phyloP scores from a whole-genome alignment of 2,888 invertebrate genomes.

The Myopa tessellatipennis region DNA sequence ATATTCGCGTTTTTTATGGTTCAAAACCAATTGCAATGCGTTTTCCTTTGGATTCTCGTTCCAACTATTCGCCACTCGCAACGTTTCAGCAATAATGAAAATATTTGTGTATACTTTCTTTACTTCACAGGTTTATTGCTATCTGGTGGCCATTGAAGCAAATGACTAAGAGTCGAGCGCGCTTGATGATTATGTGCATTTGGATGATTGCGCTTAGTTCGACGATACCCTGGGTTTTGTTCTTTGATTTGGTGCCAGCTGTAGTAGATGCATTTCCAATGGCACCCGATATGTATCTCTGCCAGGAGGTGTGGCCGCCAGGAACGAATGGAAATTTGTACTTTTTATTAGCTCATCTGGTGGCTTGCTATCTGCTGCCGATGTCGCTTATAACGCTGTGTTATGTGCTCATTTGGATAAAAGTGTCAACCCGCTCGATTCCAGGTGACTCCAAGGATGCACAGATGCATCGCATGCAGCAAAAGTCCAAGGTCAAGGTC shows the following conservation, averaged over 20 bases:
- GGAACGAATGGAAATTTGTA: constrained; percentile 84
- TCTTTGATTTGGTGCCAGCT: constrained; percentile 78
- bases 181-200: constrained; percentile 88
- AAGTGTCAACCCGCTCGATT: constrained; percentile 87
- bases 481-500: constrained; percentile 93
- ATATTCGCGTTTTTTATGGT: background rate
- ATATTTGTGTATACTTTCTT: background rate
- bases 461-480: constrained; percentile 91
- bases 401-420: constrained; percentile 92
- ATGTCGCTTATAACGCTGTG: constrained; percentile 91
- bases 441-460: constrained; percentile 92
- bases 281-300: constrained; percentile 80
- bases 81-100: background rate
- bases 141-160: constrained; percentile 96
- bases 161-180: constrained; percentile 88
- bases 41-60: background rate
- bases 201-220: constrained; percentile 88
- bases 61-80: background rate
- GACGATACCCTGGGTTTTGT: constrained; percentile 91
- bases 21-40: too few species aligned
- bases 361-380: constrained; percentile 91
- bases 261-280: constrained; percentile 70
- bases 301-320: constrained; percentile 88
- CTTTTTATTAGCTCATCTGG: constrained; percentile 88
- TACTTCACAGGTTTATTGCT: constrained; percentile 86